Base-by-base conservation (phyloP, 2,888 invertebrate genomes). In the Tyria jacobaeae region DNA sequence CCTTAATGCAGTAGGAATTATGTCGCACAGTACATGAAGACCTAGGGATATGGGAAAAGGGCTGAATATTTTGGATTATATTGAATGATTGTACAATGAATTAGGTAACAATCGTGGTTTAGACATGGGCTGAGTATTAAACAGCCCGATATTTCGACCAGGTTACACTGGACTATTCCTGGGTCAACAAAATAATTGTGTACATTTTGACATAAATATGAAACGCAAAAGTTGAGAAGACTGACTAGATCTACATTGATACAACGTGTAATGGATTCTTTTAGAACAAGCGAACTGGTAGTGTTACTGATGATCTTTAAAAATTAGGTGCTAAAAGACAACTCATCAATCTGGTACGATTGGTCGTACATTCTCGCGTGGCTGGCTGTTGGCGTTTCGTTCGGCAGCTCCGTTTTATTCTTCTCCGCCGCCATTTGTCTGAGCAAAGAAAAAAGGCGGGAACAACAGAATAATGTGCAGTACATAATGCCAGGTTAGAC, bases 301-400 rank as follows among this genome's bases (percentile, higher is more conserved):
- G 53, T 41, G 7, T 49, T 44, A 58, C 17, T 61, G 25, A 55
- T 58, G 25, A 55, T 14, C 31, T 37, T 74, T 73, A 76, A 68
- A 84, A 56, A 78, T 83, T 92, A 97, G 96, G 96, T 96, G 70
- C 94, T 97, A 86, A 96, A 95, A 94, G 95, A 96, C 87, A 96
- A 96, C 94, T 94, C 96, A 53, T 95, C 95, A 79, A 95, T 96
- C 75, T 95, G 95, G 94, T 97, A 97, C 95, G 97, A 97, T 84
- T 97, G 97, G 97, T 97, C 97, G 79, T 97, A 97, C 95, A 96
- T 97, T 84, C 94, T 97, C 76, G 96, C 97, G 77, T 98, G 97
- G 97, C 94, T 97, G 80, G 96, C 97, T 67, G 97, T 97, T 69
- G 96, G 95, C 63, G 96, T 96, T 79, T 96, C 96, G 81, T 95